A percentile compares a stretch with the other conserved stretches of the same genome.
Evolutionary conservation across 2,888 invertebrate species (phyloP).

Genomic region (Fissipunctia ypsillon): DNA sequence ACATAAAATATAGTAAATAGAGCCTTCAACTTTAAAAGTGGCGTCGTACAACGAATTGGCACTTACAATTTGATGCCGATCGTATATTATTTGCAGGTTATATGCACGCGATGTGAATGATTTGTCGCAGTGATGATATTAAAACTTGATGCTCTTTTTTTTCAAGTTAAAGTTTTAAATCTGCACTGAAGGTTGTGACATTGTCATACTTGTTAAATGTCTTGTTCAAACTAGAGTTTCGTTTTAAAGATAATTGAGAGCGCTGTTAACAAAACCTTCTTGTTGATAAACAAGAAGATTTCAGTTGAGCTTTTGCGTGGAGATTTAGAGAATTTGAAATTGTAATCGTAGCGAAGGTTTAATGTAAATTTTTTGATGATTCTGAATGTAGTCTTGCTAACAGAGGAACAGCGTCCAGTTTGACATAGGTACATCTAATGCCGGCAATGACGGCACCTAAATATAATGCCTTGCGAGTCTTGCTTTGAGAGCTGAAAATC

Average conservation of each 20-base stretch:
- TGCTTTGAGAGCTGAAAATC: too few species aligned
- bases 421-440: too few species aligned
- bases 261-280: background rate
- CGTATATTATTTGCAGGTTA: conserved; percentile 73
- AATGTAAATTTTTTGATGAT: background rate
- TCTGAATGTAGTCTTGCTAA: background rate
- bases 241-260: background rate
- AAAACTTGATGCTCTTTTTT: background rate
- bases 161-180: background rate
- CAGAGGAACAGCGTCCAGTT: background rate
- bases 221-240: background rate
- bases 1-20: conserved; percentile 12
- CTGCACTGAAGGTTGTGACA: background rate
- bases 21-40: conserved; percentile 59
- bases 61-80: conserved; percentile 71
- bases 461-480: too few species aligned
- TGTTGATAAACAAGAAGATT: background rate
- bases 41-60: conserved; percentile 71
- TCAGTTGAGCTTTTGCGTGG: background rate
- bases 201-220: background rate
- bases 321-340: background rate
- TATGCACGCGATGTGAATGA: conserved; percentile 74
- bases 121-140: conserved; percentile 33
- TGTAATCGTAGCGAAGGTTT: background rate
- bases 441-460: too few species aligned